Base-by-base conservation (phyloP, 2,797 vertebrate species). In the Meriones psammophilus region DNA sequence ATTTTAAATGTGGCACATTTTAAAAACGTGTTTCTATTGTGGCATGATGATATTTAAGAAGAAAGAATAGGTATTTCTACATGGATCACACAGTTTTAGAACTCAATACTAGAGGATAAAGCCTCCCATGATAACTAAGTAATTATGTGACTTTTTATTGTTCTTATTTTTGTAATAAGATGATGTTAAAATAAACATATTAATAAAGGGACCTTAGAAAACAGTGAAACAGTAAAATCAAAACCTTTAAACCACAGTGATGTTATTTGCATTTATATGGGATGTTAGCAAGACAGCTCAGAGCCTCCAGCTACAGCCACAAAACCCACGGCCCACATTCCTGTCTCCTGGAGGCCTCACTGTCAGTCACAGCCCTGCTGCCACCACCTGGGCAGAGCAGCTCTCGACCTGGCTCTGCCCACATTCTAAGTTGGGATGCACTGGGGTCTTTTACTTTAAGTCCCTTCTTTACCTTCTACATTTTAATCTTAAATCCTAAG, bases 401-500 rank as follows among this genome's bases (percentile, higher is more conserved):
- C 17, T 22, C 60, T 83, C 79, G 30, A 4, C 30, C 39, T 28
- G 39, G 56, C 39, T n/a, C 42, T 14, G 42, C 62, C 83, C 83
- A 8, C 18, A 4, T 1, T 79, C 3, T 33, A 66, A 91, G n/a
- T 10, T 50, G 50, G 50, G 50, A 50, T 50, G 3, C 22, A 36
- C 26, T 20, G 68, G 30, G 22, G 39, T 68, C 28, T 84, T 88
- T 80, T 13, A 66, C 8, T 9, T 76, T 30, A 46, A 33, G n/a
- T 69, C 17, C 58, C 17, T 14, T 74, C 20, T 33, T 54, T 0
- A 68, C 1, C 17, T 89, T 22, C 81, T 5, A 62, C n/a, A 77
- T 26, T 46, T 66, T 64, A 86, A 91, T 42, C 24, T 80, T 64
- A 95, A 92, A 91, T 87, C 22, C 22, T 74, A 77, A 28, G 3